Conservation (phyloP, 1,140 invertebrate genomes). For the Brachionus asplanchnoidis region DNA sequence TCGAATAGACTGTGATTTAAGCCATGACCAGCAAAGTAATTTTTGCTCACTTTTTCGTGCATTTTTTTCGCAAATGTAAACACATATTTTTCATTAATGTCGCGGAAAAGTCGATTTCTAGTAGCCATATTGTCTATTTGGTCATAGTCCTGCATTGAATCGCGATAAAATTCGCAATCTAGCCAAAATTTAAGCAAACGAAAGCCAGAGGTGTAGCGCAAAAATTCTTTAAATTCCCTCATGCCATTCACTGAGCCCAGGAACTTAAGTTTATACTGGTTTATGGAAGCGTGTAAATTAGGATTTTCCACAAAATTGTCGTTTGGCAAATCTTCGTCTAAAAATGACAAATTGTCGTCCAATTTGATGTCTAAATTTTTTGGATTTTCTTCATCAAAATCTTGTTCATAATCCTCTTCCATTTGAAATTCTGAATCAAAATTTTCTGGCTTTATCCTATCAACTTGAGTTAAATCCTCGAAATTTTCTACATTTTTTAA, state of each 20-base stretch:
- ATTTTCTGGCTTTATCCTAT: background rate
- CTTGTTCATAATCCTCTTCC: background rate
- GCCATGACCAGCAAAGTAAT: conserved; percentile 35
- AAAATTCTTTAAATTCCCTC: conserved; percentile 51
- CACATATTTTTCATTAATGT: conserved; percentile 31
- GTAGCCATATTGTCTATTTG: conserved; percentile 49
- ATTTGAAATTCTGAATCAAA: background rate
- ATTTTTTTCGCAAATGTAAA: conserved; percentile 34
- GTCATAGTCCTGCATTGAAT: conserved; percentile 53
- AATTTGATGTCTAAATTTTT: background rate
- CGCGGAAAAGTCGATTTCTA: conserved; percentile 48
- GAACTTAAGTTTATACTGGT: conserved; percentile 33
- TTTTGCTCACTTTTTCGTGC: conserved; percentile 40
- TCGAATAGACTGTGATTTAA: conserved; percentile 49
- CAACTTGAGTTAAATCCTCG: background rate
- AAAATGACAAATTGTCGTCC: background rate
- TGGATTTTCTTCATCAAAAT: background rate
- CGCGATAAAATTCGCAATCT: conserved; percentile 56
- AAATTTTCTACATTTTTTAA: background rate
- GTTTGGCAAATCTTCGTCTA: background rate
- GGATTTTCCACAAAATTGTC: background rate
- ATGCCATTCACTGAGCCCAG: conserved; percentile 45
- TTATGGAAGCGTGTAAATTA: conserved; percentile 11
- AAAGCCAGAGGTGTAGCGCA: conserved; percentile 49
- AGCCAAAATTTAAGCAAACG: conserved; percentile 55